A percentile compares a stretch with the other conserved stretches of the same genome.
Conservation (phyloP, 1,140 invertebrate species). For the Macrotrachela quadricornifera region DNA sequence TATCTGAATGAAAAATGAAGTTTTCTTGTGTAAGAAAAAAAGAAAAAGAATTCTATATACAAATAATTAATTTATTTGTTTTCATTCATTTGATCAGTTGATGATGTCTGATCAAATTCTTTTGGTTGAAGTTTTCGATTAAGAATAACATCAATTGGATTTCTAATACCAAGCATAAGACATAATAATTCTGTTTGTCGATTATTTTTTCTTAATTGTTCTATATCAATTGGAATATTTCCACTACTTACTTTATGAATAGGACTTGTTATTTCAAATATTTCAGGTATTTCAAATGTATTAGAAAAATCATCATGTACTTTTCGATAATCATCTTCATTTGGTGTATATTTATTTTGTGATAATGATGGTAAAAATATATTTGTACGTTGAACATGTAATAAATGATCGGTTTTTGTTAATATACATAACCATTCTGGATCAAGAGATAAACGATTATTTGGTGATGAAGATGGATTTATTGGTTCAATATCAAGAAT, state of each 20-base stretch:
- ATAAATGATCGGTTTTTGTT: slow-evolving; percentile 61
- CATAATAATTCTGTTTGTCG: slow-evolving; percentile 57
- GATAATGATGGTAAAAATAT: slow-evolving; percentile 45
- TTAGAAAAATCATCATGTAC: slow-evolving; percentile 43
- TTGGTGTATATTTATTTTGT: slow-evolving; percentile 51
- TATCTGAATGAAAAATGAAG: too few relatives aligned
- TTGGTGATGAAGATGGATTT: slow-evolving; percentile 22
- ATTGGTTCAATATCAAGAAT: slow-evolving; percentile 12
- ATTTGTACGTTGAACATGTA: slow-evolving; percentile 49
- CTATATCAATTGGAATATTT: slow-evolving; percentile 11
- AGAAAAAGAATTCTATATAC: too few relatives aligned
- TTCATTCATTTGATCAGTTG: too few relatives aligned
- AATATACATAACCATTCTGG: slow-evolving; percentile 78
- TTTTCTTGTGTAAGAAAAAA: too few relatives aligned
- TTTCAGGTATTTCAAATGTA: slow-evolving; percentile 43
- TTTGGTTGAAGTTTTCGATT: not conserved
- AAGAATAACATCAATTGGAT: slow-evolving; percentile 36
- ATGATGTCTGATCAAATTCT: too few relatives aligned
- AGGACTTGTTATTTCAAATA: slow-evolving; percentile 51
- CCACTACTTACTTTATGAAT: slow-evolving; percentile 29
- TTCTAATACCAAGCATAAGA: slow-evolving; percentile 49
- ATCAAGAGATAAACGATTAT: slow-evolving; percentile 51
- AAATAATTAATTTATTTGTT: too few relatives aligned
- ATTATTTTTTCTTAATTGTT: slow-evolving; percentile 5
- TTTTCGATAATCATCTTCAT: slow-evolving; percentile 44